A percentile compares a stretch with the other conserved stretches of the same genome.
Evolutionary conservation across 2,888 invertebrate genomes (phyloP).

Genomic region (Morinoia aosen): DNA sequence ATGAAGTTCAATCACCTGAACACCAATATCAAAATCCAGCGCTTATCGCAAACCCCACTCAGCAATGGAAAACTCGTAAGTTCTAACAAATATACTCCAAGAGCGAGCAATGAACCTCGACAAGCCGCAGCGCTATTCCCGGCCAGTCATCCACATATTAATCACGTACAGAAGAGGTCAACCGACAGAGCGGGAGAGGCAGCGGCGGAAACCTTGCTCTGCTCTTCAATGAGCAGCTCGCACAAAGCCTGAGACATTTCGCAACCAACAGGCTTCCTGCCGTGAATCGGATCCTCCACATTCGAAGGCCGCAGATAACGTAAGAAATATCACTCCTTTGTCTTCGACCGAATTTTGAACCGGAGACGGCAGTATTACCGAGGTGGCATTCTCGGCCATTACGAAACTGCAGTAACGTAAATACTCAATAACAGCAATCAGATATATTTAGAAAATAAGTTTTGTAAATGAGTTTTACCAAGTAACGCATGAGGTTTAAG

Average conservation of each 20-base stretch:
- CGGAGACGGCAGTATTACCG: not conserved
- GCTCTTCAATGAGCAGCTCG: not conserved
- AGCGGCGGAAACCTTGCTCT: not conserved
- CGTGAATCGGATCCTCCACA: not conserved
- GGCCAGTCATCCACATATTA: too few relatives aligned
- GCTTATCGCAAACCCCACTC: too few relatives aligned
- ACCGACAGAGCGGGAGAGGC: not conserved
- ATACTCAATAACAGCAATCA: not conserved
- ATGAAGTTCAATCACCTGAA: too few relatives aligned
- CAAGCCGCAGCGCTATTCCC: not conserved
- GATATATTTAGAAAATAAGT: not conserved
- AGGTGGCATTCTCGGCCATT: not conserved
- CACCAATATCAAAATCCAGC: too few relatives aligned
- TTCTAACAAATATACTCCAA: not conserved
- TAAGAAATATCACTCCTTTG: constrained; percentile 10
- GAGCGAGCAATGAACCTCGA: not conserved
- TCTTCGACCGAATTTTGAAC: not conserved
- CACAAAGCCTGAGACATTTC: not conserved
- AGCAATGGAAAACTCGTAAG: too few relatives aligned
- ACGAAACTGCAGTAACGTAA: not conserved
- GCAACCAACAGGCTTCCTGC: not conserved
- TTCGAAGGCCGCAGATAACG: not conserved
- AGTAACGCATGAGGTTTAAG: too few relatives aligned
- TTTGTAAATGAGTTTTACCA: too few relatives aligned
- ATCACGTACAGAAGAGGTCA: not conserved